Evolutionary conservation across 2,113 vertebrate species (phyloP).

Genomic region (Callorhinus ursinus): DNA sequence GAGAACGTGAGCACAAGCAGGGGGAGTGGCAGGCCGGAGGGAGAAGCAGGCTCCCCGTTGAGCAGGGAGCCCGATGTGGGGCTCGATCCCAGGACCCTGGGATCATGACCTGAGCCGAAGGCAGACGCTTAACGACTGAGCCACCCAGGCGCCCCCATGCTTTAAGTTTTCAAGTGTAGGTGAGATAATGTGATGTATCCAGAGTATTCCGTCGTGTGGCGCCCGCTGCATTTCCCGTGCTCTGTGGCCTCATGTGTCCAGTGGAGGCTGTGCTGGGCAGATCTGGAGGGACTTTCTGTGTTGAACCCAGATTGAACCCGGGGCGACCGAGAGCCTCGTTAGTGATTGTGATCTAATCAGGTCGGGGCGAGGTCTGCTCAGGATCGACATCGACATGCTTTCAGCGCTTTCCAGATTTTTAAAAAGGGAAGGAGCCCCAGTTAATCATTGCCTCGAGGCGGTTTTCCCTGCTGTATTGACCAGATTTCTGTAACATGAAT

Average conservation of each 20-base stretch:
- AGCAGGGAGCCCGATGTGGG: too few relatives aligned
- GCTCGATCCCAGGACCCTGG: too few relatives aligned
- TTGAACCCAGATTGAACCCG: not conserved
- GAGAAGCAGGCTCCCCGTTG: too few relatives aligned
- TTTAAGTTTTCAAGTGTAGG: not conserved
- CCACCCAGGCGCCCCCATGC: not conserved
- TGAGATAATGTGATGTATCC: not conserved
- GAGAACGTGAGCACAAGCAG: too few relatives aligned
- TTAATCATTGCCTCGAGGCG: not conserved
- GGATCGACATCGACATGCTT: not conserved
- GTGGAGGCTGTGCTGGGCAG: not conserved
- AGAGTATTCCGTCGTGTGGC: not conserved
- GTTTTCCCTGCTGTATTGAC: not conserved
- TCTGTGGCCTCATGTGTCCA: accelerated
- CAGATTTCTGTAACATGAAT: not conserved
- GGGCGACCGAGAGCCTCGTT: not conserved
- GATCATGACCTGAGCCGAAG: too few relatives aligned
- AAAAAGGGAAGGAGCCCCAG: not conserved
- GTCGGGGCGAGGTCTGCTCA: not conserved
- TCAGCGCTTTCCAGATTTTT: not conserved
- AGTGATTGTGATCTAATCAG: not conserved
- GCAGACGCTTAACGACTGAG: too few relatives aligned
- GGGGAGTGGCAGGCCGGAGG: too few relatives aligned
- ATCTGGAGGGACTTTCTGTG: not conserved
- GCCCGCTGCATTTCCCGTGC: accelerated